Evolutionary conservation across 2,888 invertebrate species (phyloP).

Genomic region (Sesia bembeciformis): DNA sequence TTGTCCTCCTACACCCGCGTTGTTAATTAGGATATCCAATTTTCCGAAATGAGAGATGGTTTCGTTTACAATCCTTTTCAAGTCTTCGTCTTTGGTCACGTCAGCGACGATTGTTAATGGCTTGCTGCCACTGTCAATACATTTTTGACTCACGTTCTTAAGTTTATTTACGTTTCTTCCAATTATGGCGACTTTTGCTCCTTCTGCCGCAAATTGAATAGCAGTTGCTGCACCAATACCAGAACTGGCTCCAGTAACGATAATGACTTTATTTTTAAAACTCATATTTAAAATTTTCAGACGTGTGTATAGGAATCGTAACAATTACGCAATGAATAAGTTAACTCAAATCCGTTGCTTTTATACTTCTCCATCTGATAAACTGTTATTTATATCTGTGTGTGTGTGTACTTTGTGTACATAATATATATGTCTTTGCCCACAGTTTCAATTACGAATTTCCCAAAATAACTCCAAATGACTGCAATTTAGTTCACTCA

Average conservation of each 20-base stretch:
- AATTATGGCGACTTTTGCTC: constrained; percentile 18
- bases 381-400: too few species aligned
- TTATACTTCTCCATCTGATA: too few species aligned
- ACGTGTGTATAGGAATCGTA: too few species aligned
- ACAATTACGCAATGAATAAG: too few species aligned
- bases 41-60: constrained; percentile 18
- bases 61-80: constrained; percentile 8
- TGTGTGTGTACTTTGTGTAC: too few species aligned
- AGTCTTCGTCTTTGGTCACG: constrained; percentile 10
- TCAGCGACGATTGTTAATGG: constrained; percentile 11
- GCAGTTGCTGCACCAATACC: constrained; percentile 21
- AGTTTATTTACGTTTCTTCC: constrained; percentile 22
- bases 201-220: constrained; percentile 12
- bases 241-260: constrained; percentile 23
- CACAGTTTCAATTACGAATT: too few species aligned
- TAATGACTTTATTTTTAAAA: constrained; percentile 20
- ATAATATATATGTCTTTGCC: too few species aligned
- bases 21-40: constrained; percentile 28
- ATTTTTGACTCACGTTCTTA: constrained; percentile 14
- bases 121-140: constrained; percentile 10
- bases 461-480: too few species aligned
- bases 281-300: constrained; percentile 14
- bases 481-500: too few species aligned
- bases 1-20: constrained; percentile 8
- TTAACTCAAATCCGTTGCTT: too few species aligned